phyloP scores from a whole-genome alignment of 2,113 vertebrate genomes.

The Campylomormyrus numenius region DNA sequence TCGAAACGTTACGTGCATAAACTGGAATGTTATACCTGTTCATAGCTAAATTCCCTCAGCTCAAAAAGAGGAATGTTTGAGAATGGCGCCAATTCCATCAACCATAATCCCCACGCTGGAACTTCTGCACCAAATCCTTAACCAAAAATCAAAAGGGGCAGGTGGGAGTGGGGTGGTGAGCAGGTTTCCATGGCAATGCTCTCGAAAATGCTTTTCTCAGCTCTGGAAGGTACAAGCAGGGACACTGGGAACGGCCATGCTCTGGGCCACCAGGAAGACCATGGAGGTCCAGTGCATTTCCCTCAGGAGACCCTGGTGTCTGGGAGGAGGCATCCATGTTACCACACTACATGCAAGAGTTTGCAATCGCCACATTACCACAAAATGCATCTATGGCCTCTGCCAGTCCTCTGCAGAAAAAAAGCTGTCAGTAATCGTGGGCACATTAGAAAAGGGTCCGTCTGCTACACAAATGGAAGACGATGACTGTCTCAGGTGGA shows the following conservation, averaged over 20 bases:
- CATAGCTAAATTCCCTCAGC: neutral
- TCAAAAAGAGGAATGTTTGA: neutral
- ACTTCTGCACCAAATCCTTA: neutral
- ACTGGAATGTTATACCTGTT: neutral
- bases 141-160: neutral
- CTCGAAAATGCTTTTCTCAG: neutral
- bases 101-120: neutral
- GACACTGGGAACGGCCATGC: neutral
- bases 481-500: neutral
- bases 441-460: neutral
- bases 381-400: constrained; percentile 6
- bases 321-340: neutral
- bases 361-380: neutral
- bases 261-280: neutral
- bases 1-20: neutral
- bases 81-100: neutral
- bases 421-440: neutral
- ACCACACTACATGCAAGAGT: neutral
- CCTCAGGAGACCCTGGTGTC: neutral
- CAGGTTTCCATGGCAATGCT: constrained; percentile 22
- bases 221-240: neutral
- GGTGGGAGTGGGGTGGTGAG: neutral
- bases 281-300: neutral
- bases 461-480: constrained; percentile 8
- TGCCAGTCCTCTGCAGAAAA: neutral